phyloP scores from a whole-genome alignment of 2,888 invertebrate genomes.

The Artemia sinica region DNA sequence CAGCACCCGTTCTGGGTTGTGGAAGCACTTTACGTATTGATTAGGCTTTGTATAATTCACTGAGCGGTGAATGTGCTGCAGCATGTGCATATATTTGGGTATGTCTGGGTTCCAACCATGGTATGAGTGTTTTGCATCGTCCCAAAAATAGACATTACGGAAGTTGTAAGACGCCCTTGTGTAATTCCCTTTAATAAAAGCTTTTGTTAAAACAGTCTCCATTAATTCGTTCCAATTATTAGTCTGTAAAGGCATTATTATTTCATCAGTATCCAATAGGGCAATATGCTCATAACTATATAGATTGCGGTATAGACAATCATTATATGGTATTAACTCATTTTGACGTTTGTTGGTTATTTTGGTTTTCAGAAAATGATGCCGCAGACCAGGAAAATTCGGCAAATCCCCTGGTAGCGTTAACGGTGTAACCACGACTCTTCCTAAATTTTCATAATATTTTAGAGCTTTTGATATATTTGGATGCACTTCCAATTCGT shows the following conservation, averaged over 20 bases:
- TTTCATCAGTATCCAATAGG: conserved; percentile 82
- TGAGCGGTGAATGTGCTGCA: conserved; percentile 75
- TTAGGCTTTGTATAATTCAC: conserved; percentile 82
- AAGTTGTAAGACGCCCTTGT: conserved; percentile 66
- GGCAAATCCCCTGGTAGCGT: conserved; percentile 77
- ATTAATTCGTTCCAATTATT: conserved; percentile 58
- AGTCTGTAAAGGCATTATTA: conserved; percentile 68
- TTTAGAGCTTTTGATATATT: conserved; percentile 66
- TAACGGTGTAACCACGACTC: conserved; percentile 56
- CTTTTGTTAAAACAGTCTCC: conserved; percentile 48
- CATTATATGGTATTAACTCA: conserved; percentile 88
- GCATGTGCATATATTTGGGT: conserved; percentile 77
- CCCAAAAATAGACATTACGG: conserved; percentile 78
- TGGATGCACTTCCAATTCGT: conserved; percentile 65
- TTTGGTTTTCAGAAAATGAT: conserved; percentile 72
- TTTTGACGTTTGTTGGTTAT: conserved; percentile 83
- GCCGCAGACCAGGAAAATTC: conserved; percentile 70
- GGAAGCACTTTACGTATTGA: conserved; percentile 83
- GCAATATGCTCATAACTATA: conserved; percentile 75
- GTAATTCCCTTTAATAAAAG: conserved; percentile 46
- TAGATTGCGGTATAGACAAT: conserved; percentile 81
- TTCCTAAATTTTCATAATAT: conserved; percentile 45
- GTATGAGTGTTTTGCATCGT: conserved; percentile 54
- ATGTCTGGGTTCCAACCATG: conserved; percentile 62
- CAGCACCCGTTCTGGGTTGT: conserved; percentile 70